These are phyloP conservation scores for Meda fulgida DNA, from an alignment of 2,797 vertebrate species.

Conservation along the genomic window DNA sequence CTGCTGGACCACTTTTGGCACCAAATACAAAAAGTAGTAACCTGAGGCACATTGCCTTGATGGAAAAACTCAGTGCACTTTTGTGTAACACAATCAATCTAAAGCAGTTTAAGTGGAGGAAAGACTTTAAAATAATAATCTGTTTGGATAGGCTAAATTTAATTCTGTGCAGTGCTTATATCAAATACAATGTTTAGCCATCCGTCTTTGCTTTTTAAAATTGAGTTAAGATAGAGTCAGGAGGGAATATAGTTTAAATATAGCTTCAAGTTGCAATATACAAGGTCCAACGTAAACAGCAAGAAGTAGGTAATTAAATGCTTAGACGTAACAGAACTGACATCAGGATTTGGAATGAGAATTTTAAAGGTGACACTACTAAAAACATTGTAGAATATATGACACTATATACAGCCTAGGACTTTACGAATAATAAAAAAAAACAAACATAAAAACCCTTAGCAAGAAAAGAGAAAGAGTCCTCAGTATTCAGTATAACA, in stretches of 20 bases:
- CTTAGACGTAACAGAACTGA: background rate
- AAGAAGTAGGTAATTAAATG: constrained; percentile 19
- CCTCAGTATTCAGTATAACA: background rate
- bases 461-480: background rate
- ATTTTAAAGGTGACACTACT: background rate
- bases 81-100: constrained; percentile 18
- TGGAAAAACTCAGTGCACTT: constrained; percentile 18
- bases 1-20: constrained; percentile 12
- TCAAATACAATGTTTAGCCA: constrained; percentile 11
- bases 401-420: background rate
- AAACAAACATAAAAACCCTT: background rate
- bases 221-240: constrained; percentile 17
- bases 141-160: constrained; percentile 30
- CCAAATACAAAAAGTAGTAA: constrained; percentile 17
- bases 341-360: background rate
- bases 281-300: background rate
- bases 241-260: constrained; percentile 27
- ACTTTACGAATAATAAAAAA: background rate
- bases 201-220: constrained; percentile 19
- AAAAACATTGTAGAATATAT: background rate
- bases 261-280: constrained; percentile 13
- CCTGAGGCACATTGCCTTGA: constrained; percentile 11
- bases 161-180: constrained; percentile 13
- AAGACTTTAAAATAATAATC: constrained; percentile 24
- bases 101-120: constrained; percentile 29